phyloP scores from a whole-genome alignment of 2,113 vertebrate species.

The Apteryx mantelli region DNA sequence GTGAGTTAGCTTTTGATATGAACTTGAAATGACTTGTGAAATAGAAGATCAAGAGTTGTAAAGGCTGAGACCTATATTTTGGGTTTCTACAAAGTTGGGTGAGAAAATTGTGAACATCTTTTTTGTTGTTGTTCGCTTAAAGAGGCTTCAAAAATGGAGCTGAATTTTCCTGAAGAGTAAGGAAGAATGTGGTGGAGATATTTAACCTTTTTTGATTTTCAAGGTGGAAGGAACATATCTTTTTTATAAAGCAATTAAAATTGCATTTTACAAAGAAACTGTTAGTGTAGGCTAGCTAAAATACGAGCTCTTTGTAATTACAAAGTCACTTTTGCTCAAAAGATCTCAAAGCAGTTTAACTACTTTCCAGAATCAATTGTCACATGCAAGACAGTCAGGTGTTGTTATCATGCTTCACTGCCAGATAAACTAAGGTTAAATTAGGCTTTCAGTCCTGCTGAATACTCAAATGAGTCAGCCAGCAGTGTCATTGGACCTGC shows the following conservation, averaged over 20 bases:
- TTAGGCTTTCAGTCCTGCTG: background rate
- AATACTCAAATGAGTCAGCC: background rate
- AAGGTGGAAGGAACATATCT: slow-evolving; percentile 60
- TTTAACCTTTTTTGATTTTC: slow-evolving; percentile 67
- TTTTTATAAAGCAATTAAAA: slow-evolving; percentile 60
- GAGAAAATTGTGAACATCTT: background rate
- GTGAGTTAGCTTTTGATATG: slow-evolving; percentile 55
- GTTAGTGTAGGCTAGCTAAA: slow-evolving; percentile 49
- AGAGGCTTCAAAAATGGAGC: slow-evolving; percentile 22
- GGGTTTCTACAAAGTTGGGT: slow-evolving; percentile 30
- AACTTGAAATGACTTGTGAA: slow-evolving; percentile 76
- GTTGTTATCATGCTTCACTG: background rate
- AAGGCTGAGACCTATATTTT: slow-evolving; percentile 47
- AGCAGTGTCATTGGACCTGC: background rate
- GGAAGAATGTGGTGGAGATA: slow-evolving; percentile 39
- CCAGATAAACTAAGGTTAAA: background rate
- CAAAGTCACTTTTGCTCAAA: background rate
- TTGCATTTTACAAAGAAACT: slow-evolving; percentile 59
- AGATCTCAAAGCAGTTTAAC: background rate
- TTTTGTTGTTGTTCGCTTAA: slow-evolving; percentile 32
- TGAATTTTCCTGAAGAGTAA: slow-evolving; percentile 41
- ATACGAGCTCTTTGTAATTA: background rate
- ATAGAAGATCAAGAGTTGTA: slow-evolving; percentile 59
- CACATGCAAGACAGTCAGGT: background rate
- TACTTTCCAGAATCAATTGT: background rate